Evolutionary conservation across 92 coral and sea anemone species (phyloP), one percentile per base, ranked within the genome.

Genomic region (Umimayanthus chanpuru): DNA sequence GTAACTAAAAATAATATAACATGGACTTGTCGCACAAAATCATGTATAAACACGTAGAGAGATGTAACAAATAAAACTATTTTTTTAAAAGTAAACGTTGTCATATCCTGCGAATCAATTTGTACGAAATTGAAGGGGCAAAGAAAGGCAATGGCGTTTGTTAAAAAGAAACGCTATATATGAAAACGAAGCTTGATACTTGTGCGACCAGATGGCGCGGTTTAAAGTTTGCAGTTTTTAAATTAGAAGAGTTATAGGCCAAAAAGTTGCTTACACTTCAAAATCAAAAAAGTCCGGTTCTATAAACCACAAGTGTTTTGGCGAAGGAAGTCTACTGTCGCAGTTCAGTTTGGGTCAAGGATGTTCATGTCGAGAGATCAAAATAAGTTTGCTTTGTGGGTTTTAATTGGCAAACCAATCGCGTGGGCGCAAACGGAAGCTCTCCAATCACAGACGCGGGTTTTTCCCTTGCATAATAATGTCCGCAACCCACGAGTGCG

Each of bases 11-110:
- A 75, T 75, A 75, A 6, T 75, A 18, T 5, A 80, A 55, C 72
- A 30, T 29, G 71, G 70, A 80, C 5, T 56, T 21, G 68, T 80
- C 71, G 72, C 40, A 80, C 32, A 80, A 26, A 26, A n/a, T 80
- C 72, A 80, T 80, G 71, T 80, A 53, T 30, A 53, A 80, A 55
- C 40, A 30, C 84, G 38, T 21, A 55, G 23, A 55, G 23, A 5
- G 49, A 55, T n/a, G 23, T 56, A 79, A 80, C 21, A 40, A 80
- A 80, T 80, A 58, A 55, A 80, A 29, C 64, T 80, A 80, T 80
- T 80, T 80, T 79, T 67, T 38, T 56, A 15, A 56, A 80, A 72
- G 71, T 56, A 44, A 80, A 80, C 71, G 18, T 80, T 29, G 84
- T 38, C 43, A 16, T 56, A 29, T 80, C 36, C 40, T 61, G n/a